A percentile compares a stretch with the other conserved stretches of the same genome.
Evolutionary conservation across 1,140 invertebrate genomes (phyloP).

Genomic region (Lordiphosa collinella): DNA sequence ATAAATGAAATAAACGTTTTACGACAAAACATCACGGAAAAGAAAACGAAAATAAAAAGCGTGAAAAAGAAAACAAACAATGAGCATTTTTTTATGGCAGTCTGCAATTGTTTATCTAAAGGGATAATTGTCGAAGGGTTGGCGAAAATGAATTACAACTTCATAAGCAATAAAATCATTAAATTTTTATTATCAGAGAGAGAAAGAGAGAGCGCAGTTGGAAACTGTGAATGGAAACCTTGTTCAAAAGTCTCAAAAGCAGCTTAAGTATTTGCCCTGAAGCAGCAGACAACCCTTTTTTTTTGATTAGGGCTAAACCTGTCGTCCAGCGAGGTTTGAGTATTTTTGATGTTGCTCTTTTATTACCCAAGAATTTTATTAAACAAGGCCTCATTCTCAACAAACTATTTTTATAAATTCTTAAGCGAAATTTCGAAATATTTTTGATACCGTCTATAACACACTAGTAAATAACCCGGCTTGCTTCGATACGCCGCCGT

Average conservation of each 20-base stretch:
- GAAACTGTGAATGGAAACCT: not conserved
- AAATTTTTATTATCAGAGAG: slow-evolving; percentile 62
- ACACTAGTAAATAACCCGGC: no score
- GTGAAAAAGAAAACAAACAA: slow-evolving; percentile 64
- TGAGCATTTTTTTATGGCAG: slow-evolving; percentile 29
- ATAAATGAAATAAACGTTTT: slow-evolving; percentile 76
- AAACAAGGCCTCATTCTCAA: no score
- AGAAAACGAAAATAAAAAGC: slow-evolving; percentile 52
- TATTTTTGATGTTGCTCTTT: not conserved
- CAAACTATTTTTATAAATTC: no score
- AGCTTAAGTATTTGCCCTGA: slow-evolving; percentile 17
- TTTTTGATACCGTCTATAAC: no score
- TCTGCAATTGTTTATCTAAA: slow-evolving; percentile 73
- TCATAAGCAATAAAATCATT: slow-evolving; percentile 77
- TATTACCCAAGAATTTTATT: no score
- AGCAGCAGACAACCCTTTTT: slow-evolving; percentile 12
- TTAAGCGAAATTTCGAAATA: no score
- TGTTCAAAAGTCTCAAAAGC: slow-evolving; percentile 32
- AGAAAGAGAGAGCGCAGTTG: slow-evolving; percentile 7
- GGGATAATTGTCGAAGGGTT: slow-evolving; percentile 72
- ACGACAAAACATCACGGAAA: slow-evolving; percentile 51
- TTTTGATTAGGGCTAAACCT: slow-evolving; percentile 18
- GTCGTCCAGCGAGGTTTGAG: slow-evolving; percentile 13
- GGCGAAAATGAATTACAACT: slow-evolving; percentile 69
- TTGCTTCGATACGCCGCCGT: no score